Evolutionary conservation across 2,888 invertebrate genomes (phyloP).

Genomic region (Cryptus viduatorius): DNA sequence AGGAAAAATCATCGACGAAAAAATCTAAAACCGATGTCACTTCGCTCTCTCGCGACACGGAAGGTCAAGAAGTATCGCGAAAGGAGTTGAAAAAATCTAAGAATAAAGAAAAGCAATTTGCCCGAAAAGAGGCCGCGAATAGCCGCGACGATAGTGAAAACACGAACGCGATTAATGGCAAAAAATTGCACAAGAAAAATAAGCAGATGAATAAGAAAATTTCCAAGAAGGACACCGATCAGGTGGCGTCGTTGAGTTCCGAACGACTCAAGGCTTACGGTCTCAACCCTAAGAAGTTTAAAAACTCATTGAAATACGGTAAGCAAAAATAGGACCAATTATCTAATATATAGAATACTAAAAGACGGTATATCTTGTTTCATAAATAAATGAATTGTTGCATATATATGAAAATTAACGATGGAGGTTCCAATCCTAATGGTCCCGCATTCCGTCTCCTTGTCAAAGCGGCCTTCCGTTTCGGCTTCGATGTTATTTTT

Average conservation of each 20-base stretch:
- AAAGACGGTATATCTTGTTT: conserved; percentile 16
- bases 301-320: conserved; percentile 90
- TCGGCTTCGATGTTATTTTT: background rate
- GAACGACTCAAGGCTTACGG: conserved; percentile 96
- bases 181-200: conserved; percentile 71
- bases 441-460: background rate
- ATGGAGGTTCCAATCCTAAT: background rate
- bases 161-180: conserved; percentile 33
- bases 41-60: background rate
- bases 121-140: background rate
- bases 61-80: conserved; percentile 65
- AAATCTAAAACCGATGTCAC: background rate
- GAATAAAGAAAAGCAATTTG: conserved; percentile 73
- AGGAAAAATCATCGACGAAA: background rate
- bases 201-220: conserved; percentile 66
- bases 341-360: conserved; percentile 47
- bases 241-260: conserved; percentile 86
- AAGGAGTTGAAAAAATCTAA: conserved; percentile 74
- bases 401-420: conserved; percentile 5
- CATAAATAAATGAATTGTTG: conserved; percentile 28
- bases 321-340: conserved; percentile 84
- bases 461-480: background rate
- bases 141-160: background rate
- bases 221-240: conserved; percentile 64
- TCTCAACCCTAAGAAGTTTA: conserved; percentile 95